Evolutionary conservation across 2,797 vertebrate genomes (phyloP).

Genomic region (Falco berigora): DNA sequence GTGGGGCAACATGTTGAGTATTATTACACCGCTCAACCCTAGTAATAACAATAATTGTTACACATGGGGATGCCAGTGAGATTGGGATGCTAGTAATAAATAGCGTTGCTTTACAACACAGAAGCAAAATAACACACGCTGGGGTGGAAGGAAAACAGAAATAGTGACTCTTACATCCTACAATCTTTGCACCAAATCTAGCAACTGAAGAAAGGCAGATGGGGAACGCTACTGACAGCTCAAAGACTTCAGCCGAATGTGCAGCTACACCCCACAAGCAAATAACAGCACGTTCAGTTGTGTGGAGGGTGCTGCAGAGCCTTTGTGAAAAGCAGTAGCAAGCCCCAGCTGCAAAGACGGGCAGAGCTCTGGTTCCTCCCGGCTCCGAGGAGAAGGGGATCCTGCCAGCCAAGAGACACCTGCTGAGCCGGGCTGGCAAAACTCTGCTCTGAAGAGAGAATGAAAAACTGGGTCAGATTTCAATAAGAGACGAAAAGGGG

Average conservation of each 20-base stretch:
- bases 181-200: not conserved
- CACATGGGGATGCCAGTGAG: not conserved
- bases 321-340: not conserved
- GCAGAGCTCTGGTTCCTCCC: not conserved
- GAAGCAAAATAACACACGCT: not conserved
- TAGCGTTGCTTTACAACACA: not conserved
- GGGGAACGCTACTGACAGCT: not conserved
- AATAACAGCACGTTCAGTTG: not conserved
- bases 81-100: not conserved
- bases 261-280: not conserved
- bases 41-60: not conserved
- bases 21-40: fast-evolving
- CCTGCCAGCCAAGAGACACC: fast-evolving
- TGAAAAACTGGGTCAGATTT: not conserved
- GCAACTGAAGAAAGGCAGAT: not conserved
- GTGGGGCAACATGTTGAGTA: not conserved
- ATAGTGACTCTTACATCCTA: not conserved
- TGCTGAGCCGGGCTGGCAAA: not conserved
- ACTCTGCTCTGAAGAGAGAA: not conserved
- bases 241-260: not conserved
- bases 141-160: not conserved
- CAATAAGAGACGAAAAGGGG: not conserved
- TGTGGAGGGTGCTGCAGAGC: not conserved
- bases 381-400: not conserved
- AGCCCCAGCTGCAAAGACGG: not conserved